Conservation (phyloP, 2,113 vertebrate species). For the Sus scrofa region T2T-Sscrofa CM000814.6:117107001-117107500, state of each 20-base stretch:
- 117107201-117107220: conserved; percentile 16
- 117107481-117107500: not conserved
- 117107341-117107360: not conserved
- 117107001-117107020: conserved; percentile 68
- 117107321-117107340: too few species aligned
- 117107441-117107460: not conserved
- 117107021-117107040: conserved; percentile 4
- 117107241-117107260: not conserved
- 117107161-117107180: not conserved
- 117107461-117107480: not conserved
- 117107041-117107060: not conserved
- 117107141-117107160: conserved; percentile 47
- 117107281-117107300: not conserved
- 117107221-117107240: not conserved
- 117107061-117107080: not conserved
- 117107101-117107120: conserved; percentile 38
- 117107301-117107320: too few species aligned
- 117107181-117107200: not conserved
- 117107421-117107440: not conserved
- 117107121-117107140: conserved; percentile 25
- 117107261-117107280: not conserved
- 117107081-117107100: not conserved
- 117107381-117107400: not conserved
- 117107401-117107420: not conserved
- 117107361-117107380: not conserved